These are phyloP conservation scores for Pangasianodon hypophthalmus DNA, from an alignment of 2,113 vertebrate genomes.

Conservation along the genomic window DNA sequence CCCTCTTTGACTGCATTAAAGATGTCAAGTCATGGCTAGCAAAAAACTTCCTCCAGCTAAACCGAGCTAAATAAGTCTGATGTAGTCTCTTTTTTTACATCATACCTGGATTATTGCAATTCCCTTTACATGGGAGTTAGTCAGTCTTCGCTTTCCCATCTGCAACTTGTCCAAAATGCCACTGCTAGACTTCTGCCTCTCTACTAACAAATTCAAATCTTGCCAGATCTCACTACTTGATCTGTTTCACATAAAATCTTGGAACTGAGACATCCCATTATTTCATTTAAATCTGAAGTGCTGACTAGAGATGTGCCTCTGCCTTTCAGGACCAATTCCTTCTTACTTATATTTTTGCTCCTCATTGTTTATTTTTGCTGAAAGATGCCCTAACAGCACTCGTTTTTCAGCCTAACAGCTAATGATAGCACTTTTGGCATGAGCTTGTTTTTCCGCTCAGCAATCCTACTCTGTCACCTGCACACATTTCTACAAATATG, in stretches of 20 bases:
- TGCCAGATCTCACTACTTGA: background rate
- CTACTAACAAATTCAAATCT: too few relatives aligned
- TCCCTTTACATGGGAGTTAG: background rate
- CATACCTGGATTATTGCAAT: background rate
- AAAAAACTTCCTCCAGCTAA: background rate
- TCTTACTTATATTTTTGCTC: background rate
- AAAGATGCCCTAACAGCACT: background rate
- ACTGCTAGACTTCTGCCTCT: background rate
- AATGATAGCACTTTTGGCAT: background rate
- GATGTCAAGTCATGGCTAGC: background rate
- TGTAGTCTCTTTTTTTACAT: background rate
- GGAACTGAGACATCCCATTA: background rate
- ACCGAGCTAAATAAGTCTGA: background rate
- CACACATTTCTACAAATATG: background rate
- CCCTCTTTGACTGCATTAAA: background rate
- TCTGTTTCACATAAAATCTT: background rate
- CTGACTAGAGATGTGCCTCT: background rate
- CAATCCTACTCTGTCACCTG: background rate
- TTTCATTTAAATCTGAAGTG: background rate
- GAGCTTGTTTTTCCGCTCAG: background rate
- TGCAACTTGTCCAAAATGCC: background rate
- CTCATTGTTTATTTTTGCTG: background rate
- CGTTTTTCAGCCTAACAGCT: background rate
- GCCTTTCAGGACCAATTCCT: background rate
- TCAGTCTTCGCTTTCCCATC: background rate